phyloP scores from a whole-genome alignment of 37 sponge, comb jelly and placozoan genomes.

The Corticium candelabrum region DNA sequence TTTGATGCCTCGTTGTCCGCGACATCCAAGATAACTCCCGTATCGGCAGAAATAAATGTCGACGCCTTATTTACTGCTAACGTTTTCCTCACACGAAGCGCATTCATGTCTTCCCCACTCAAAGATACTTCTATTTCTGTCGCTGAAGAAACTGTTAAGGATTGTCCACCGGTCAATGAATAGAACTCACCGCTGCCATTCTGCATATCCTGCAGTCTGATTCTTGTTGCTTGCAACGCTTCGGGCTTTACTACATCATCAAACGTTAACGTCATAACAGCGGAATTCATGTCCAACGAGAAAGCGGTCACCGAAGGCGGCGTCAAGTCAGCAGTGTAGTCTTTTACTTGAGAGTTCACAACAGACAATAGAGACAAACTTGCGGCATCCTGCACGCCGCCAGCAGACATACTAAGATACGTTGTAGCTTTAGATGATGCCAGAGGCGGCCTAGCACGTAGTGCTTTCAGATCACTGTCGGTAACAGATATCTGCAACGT shows the following conservation, averaged over 20 bases:
- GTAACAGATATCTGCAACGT: constrained; percentile 25
- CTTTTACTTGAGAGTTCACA: neutral
- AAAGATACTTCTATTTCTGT: constrained; percentile 23
- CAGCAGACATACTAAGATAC: constrained; percentile 27
- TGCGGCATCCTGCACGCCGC: constrained; percentile 34
- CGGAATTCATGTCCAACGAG: constrained; percentile 57
- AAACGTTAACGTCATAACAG: constrained; percentile 53
- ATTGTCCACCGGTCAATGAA: constrained; percentile 3
- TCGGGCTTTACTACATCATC: constrained; percentile 36
- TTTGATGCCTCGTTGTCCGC: constrained; percentile 8
- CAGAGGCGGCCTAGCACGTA: constrained; percentile 27
- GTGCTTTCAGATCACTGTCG: constrained; percentile 44
- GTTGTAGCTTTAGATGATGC: constrained; percentile 18
- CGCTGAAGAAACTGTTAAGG: neutral
- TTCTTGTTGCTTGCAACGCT: constrained; percentile 19
- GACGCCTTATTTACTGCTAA: neutral
- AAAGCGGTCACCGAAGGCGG: constrained; percentile 40
- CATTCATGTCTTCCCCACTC: constrained; percentile 43
- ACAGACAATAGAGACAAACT: neutral
- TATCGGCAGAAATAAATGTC: constrained; percentile 39
- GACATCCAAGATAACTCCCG: constrained; percentile 15
- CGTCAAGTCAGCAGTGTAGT: neutral
- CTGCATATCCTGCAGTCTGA: constrained; percentile 46
- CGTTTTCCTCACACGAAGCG: constrained; percentile 21
- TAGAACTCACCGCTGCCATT: neutral